Evolutionary conservation across 2,113 vertebrate genomes (phyloP), one percentile per base, ranked within the genome.

Genomic region (Ammodytes dubius): DNA sequence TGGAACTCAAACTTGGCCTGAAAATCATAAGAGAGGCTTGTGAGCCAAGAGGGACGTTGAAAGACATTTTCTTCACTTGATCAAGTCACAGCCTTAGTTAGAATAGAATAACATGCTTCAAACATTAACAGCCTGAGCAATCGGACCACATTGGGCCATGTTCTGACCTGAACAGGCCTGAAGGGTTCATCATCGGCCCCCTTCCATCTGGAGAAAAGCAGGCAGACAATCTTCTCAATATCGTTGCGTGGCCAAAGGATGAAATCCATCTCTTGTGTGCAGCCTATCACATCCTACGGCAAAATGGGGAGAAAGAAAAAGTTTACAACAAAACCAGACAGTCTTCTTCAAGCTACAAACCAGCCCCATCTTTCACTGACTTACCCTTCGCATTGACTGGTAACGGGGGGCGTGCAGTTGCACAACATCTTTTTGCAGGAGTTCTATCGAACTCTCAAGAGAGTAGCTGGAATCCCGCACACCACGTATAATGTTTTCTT

Each of bases 1-100:
- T 99, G 97, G 98, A 99, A 99, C 89, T 99, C 98, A 95, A 99
- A 99, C 95, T 98, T 99, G 96, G 97, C 98, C 98, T 99, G 82
- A 40, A 54, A 79, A 84, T 45, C 27, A 73, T 1, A 83, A 12
- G n/a, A 71, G 10, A 73, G 7, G 72, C 8, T 8, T 50, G 14
- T 84, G 67, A 76, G 37, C 15, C 19, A 40, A 65, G 2, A 47
- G 37, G 10, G 8, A 56, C 9, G 72, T 54, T 27, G 27, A 27
- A 27, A 27, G 27, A 27, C 27, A 27, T 27, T 1, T 27, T 27
- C 27, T 27, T 27, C 27, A 27, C 27, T 27, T 27, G 27, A 27
- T 27, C 27, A 27, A 27, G 6, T 7, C 58, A 3, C n/a, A 42
- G 43, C 7, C 47, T 4, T 27, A 35, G 45, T 56, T 14, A 35